Base-by-base conservation (phyloP, 2,113 vertebrate genomes). In the Labeo rohita region DNA sequence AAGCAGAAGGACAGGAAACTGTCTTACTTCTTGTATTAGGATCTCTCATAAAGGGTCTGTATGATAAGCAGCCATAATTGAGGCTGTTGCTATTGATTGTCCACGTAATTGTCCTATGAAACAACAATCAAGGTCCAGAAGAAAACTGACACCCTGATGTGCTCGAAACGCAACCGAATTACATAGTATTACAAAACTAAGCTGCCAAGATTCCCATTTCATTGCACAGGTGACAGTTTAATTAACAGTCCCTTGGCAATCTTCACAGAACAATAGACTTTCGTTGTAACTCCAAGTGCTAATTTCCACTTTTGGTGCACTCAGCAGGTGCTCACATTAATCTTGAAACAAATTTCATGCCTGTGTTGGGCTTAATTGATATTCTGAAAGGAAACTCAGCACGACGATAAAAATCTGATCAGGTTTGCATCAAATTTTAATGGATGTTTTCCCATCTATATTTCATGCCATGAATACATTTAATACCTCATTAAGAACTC, bases 191-290 rank as follows among this genome's bases (percentile, higher is more conserved):
- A 89, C 91, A 92, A 93, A 94, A 92, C 90, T 90, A 92, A 95
- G 91, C 92, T 94, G 87, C 92, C 92, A 92, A 91, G 92, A 92
- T 93, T 93, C 92, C 92, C 91, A 90, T 95, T 94, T 94, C 92
- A 90, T 92, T 92, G 93, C 93, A 87, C 91, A 94, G 92, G 93
- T 94, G 94, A 95, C 94, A 95, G 91, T 94, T 95, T 95, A 95
- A 95, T 95, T 95, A 95, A 94, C 93, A 92, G 92, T 93, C 92
- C 90, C 90, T 90, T 92, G 91, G 93, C 92, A 92, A 91, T 85
- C 90, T 91, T 92, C 86, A 90, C 90, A 93, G 92, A 92, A 94
- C 94, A 95, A 94, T 93, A 92, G 93, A 93, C 92, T 93, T 93
- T 91, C 90, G 92, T 94, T 94, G 91, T 92, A 92, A 85, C 92